These are phyloP conservation scores for Probaryconus sp. DNA, from an alignment of 1,140 invertebrate species.

Conservation along the genomic window DNA sequence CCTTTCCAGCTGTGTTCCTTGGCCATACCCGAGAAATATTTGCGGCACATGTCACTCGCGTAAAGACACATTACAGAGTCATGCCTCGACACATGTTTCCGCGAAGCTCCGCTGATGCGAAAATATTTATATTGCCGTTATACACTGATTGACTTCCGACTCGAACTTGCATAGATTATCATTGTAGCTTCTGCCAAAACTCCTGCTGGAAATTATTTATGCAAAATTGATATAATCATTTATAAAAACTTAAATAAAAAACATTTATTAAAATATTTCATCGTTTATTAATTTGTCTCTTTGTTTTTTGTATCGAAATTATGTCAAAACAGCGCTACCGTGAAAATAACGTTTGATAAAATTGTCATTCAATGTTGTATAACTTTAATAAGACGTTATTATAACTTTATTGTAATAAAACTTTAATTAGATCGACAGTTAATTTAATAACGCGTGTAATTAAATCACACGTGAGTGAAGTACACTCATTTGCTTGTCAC, in stretches of 20 bases:
- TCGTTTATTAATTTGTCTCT: no score
- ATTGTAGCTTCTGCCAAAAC: slow-evolving; percentile 60
- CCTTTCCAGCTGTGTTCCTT: slow-evolving; percentile 15
- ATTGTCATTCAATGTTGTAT: no score
- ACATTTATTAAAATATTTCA: no score
- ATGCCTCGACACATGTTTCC: slow-evolving; percentile 8
- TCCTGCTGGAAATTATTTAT: slow-evolving; percentile 68
- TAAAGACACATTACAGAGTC: slow-evolving; percentile 34
- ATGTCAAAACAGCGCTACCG: no score
- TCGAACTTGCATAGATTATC: slow-evolving; percentile 63
- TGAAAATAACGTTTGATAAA: no score
- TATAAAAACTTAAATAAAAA: no score
- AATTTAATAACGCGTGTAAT: not conserved
- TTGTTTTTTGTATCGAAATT: no score
- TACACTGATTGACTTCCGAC: slow-evolving; percentile 46
- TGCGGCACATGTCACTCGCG: slow-evolving; percentile 33
- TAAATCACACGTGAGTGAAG: not conserved
- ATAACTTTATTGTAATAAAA: no score
- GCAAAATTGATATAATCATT: slow-evolving; percentile 64
- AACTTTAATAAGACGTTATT: no score
- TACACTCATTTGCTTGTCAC: no score
- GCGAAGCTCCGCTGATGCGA: slow-evolving; percentile 18
- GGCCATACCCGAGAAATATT: slow-evolving; percentile 11
- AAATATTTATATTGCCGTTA: slow-evolving; percentile 42
- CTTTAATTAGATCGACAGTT: no score